These are phyloP conservation scores for Apistogramma diplotaenia DNA, from an alignment of 2,113 vertebrate species.

Conservation along the genomic window DNA sequence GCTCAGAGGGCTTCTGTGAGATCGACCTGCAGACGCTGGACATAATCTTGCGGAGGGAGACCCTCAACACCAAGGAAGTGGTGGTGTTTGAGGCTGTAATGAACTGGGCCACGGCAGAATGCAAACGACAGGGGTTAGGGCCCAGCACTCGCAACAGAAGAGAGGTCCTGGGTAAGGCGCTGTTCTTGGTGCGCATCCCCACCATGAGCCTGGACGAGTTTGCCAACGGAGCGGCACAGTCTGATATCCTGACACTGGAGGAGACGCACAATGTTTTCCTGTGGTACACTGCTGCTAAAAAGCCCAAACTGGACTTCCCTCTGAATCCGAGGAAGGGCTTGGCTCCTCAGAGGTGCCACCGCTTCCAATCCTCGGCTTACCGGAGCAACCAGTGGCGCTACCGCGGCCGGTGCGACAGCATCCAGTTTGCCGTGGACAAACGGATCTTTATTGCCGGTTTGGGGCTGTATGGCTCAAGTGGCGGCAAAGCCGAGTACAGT, in stretches of 20 bases:
- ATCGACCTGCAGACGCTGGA: slow-evolving; percentile 91
- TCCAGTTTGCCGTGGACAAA: slow-evolving; percentile 95
- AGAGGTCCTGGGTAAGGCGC: slow-evolving; percentile 84
- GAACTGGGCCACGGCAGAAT: slow-evolving; percentile 92
- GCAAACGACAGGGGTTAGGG: slow-evolving; percentile 83
- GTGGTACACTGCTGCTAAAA: slow-evolving; percentile 94
- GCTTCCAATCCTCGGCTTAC: slow-evolving; percentile 94
- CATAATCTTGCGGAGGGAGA: slow-evolving; percentile 89
- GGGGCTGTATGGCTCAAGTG: slow-evolving; percentile 93
- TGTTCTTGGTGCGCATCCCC: slow-evolving; percentile 90
- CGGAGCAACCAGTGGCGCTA: slow-evolving; percentile 99
- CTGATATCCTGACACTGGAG: slow-evolving; percentile 91
- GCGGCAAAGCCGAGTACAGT: slow-evolving; percentile 88
- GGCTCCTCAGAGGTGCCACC: slow-evolving; percentile 85
- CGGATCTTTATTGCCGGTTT: slow-evolving; percentile 92
- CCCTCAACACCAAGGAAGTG: slow-evolving; percentile 91
- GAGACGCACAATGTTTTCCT: slow-evolving; percentile 94
- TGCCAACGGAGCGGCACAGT: slow-evolving; percentile 91
- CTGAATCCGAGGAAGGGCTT: slow-evolving; percentile 84
- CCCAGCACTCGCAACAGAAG: slow-evolving; percentile 82
- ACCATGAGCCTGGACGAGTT: slow-evolving; percentile 96
- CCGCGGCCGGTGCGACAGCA: slow-evolving; percentile 95
- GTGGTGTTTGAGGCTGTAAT: slow-evolving; percentile 90
- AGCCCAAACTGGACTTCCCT: slow-evolving; percentile 89
- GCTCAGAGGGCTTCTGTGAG: slow-evolving; percentile 93